Conservation (phyloP, 2,113 vertebrate species). For the Pelobates fuscus region DNA sequence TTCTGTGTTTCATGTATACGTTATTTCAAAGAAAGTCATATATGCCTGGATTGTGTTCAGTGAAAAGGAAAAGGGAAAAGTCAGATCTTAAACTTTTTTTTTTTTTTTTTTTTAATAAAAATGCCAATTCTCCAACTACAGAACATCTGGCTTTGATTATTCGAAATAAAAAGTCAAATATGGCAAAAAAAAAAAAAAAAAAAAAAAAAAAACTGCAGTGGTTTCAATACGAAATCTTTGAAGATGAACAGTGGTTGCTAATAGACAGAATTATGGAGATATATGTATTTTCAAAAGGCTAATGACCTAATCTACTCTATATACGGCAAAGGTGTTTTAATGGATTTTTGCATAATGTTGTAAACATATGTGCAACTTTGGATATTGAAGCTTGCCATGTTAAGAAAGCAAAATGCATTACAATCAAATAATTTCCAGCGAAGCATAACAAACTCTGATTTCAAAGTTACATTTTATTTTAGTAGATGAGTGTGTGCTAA, state of each 20-base stretch:
- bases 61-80: conserved; percentile 39
- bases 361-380: neutral
- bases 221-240: conserved; percentile 44
- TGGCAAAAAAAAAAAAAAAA: conserved; percentile 38
- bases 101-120: conserved; percentile 39
- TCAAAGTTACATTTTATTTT: conserved; percentile 6
- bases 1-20: conserved; percentile 40
- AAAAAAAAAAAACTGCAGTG: conserved; percentile 34
- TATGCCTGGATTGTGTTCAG: conserved; percentile 43
- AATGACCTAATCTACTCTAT: conserved; percentile 30
- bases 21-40: conserved; percentile 44
- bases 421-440: conserved; percentile 12
- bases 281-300: conserved; percentile 17
- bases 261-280: conserved; percentile 30
- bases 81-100: conserved; percentile 21
- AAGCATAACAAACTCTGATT: conserved; percentile 25
- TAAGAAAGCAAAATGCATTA: conserved; percentile 16
- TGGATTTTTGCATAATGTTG: conserved; percentile 3
- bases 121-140: conserved; percentile 30
- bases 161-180: conserved; percentile 40
- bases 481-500: conserved; percentile 18
- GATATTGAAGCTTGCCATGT: neutral
- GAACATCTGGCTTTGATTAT: conserved; percentile 41
- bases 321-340: conserved; percentile 1
- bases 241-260: conserved; percentile 38